Evolutionary conservation across 2,113 vertebrate genomes (phyloP).

Genomic region (Callipepla squamata): DNA sequence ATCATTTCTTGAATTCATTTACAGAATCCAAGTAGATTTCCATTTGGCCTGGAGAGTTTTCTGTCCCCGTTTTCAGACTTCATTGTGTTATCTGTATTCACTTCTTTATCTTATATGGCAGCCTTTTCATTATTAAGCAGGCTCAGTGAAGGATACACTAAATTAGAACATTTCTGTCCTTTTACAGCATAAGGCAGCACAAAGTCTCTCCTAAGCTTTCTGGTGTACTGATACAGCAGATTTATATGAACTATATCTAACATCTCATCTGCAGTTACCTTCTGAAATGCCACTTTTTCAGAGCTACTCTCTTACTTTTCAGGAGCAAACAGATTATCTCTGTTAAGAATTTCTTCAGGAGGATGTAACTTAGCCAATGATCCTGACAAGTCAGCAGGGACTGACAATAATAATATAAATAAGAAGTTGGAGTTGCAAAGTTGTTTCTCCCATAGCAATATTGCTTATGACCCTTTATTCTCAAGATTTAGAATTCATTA

Average conservation of each 20-base stretch:
- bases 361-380: not conserved
- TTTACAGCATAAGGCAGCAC: not conserved
- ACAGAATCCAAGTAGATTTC: slow-evolving; percentile 30
- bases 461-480: not conserved
- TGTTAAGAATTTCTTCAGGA: not conserved
- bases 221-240: not conserved
- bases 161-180: slow-evolving; percentile 14
- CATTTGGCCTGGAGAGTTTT: slow-evolving; percentile 46
- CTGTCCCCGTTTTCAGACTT: slow-evolving; percentile 33
- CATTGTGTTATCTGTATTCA: slow-evolving; percentile 14
- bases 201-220: not conserved
- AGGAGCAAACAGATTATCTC: not conserved
- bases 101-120: slow-evolving; percentile 36
- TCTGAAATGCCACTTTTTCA: not conserved
- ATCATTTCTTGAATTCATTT: slow-evolving; percentile 19
- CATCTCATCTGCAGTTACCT: not conserved
- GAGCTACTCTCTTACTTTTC: not conserved
- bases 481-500: not conserved
- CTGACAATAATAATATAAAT: not conserved
- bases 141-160: not conserved
- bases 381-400: not conserved
- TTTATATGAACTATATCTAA: not conserved
- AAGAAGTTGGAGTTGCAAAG: not conserved
- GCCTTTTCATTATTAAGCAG: slow-evolving; percentile 40
- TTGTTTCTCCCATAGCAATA: not conserved